Percentiles rank a stretch among this genome's conserved stretches.
Evolutionary conservation across 1,140 invertebrate genomes (phyloP).

Genomic region (Heterodera carotae): DNA sequence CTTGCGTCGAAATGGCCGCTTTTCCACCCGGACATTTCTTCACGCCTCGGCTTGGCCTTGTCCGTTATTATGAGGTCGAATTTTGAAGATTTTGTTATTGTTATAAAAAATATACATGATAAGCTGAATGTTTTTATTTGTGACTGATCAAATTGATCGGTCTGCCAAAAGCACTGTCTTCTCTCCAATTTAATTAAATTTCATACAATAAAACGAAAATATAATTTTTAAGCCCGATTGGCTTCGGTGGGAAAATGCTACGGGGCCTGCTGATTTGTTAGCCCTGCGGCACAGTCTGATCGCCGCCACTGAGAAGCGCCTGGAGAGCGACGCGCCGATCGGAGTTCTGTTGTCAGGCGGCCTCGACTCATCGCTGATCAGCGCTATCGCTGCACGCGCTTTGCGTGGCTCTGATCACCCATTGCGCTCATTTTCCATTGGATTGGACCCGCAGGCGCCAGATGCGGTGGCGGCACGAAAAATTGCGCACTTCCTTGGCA

Average conservation of each 20-base stretch:
- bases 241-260: slow-evolving; percentile 46
- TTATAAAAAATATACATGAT: too few species aligned
- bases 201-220: too few species aligned
- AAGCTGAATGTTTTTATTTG: too few species aligned
- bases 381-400: slow-evolving; percentile 60
- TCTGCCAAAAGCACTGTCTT: too few species aligned
- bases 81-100: slow-evolving; percentile 1
- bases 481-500: slow-evolving; percentile 60
- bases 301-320: slow-evolving; percentile 56
- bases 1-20: slow-evolving; percentile 48
- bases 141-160: too few species aligned
- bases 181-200: too few species aligned
- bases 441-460: slow-evolving; percentile 57
- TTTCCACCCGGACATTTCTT: slow-evolving; percentile 64
- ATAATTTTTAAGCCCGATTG: slow-evolving; percentile 51
- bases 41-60: slow-evolving; percentile 55
- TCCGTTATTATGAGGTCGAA: slow-evolving; percentile 61
- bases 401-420: slow-evolving; percentile 41
- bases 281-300: slow-evolving; percentile 52
- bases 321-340: slow-evolving; percentile 65
- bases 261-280: slow-evolving; percentile 40
- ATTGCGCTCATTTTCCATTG: slow-evolving; percentile 61
- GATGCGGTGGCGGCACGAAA: slow-evolving; percentile 62
- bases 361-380: slow-evolving; percentile 62
- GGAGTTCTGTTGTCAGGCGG: slow-evolving; percentile 63